Conservation (phyloP, 2,113 vertebrate species). For the Benitochromis conjunctus region DNA sequence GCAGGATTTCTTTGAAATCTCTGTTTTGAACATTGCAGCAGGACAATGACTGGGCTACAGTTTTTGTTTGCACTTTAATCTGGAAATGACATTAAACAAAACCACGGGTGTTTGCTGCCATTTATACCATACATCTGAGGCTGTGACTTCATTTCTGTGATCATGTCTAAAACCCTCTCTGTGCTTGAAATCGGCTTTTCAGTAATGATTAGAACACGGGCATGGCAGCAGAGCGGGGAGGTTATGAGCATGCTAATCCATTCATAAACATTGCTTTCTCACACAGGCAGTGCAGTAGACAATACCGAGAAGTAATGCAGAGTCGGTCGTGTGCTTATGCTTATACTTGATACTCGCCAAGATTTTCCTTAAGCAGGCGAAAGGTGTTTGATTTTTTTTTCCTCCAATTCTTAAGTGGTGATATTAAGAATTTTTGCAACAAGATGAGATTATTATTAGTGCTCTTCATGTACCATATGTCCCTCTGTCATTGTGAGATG, state of each 20-base stretch:
- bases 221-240: background rate
- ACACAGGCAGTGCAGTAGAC: background rate
- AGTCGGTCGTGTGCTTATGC: background rate
- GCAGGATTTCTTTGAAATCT: background rate
- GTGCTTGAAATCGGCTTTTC: conserved; percentile 6
- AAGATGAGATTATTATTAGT: background rate
- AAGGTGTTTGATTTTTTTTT: background rate
- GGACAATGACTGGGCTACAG: background rate
- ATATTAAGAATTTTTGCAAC: background rate
- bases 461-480: background rate
- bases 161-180: background rate
- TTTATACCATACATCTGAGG: background rate
- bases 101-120: background rate
- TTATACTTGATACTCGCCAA: background rate
- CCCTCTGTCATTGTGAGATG: background rate
- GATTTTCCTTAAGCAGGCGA: background rate
- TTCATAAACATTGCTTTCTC: conserved; percentile 6
- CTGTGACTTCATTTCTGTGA: background rate
- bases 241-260: conserved; percentile 20
- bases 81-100: background rate
- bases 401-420: background rate
- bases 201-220: conserved; percentile 4
- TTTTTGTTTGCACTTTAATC: background rate
- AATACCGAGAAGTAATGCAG: background rate
- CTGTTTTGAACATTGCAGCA: background rate